These are phyloP conservation scores for Bellardia bayeri DNA, from an alignment of 2,888 invertebrate genomes.

Conservation along the genomic window DNA sequence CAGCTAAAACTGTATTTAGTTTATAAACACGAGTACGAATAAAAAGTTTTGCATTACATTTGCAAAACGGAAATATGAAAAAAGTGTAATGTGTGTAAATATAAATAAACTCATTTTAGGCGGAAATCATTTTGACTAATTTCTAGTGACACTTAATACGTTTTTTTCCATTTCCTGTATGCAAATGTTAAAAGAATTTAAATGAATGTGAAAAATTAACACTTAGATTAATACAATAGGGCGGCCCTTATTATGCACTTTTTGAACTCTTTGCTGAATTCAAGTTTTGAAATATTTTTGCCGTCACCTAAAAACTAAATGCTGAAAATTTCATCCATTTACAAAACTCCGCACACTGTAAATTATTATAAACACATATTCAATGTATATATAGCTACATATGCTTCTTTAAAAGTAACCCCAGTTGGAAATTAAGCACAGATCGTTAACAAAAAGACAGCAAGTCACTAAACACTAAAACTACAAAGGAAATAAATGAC, in stretches of 20 bases:
- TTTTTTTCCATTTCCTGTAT: conserved; percentile 19
- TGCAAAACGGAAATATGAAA: conserved; percentile 5
- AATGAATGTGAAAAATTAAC: conserved; percentile 15
- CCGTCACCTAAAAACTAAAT: too few relatives aligned
- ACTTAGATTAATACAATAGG: not conserved
- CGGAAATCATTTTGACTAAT: conserved; percentile 49
- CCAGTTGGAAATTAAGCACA: not conserved
- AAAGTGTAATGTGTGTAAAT: not conserved
- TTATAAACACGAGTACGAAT: not conserved
- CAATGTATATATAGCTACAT: too few relatives aligned
- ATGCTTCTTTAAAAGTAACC: not conserved
- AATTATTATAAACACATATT: too few relatives aligned
- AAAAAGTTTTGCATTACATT: not conserved
- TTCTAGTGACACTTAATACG: conserved; percentile 27
- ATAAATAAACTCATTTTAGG: not conserved
- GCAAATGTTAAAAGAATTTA: conserved; percentile 1
- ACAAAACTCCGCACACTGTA: too few relatives aligned
- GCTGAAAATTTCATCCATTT: too few relatives aligned
- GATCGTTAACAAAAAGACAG: too few relatives aligned
- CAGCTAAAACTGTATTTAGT: not conserved
- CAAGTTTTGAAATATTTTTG: too few relatives aligned
- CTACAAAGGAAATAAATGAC: too few relatives aligned
- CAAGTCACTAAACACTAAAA: too few relatives aligned
- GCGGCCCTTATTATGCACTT: too few relatives aligned
- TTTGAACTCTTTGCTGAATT: too few relatives aligned